Conservation (phyloP, 35 echinoderm and acorn worm genomes). For the Lytechinus pictus region DNA sequence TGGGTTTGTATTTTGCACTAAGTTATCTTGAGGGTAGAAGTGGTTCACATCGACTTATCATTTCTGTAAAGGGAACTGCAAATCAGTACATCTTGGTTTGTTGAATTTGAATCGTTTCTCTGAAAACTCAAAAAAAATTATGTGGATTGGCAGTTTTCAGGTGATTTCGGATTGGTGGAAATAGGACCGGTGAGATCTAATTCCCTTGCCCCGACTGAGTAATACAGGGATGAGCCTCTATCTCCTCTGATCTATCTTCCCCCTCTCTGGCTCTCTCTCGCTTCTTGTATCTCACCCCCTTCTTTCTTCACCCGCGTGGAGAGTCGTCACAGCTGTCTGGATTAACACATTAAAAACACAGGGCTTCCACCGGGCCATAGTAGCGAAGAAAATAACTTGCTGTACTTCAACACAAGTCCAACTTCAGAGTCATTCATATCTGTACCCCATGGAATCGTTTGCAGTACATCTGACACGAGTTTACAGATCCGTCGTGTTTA, state of each 20-base stretch:
- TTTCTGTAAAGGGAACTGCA: background rate
- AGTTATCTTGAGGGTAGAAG: background rate
- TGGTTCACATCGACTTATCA: background rate
- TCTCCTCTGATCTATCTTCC: slow-evolving; percentile 2
- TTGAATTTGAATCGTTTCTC: background rate
- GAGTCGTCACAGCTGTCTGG: background rate
- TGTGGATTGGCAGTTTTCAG: background rate
- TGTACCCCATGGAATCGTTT: background rate
- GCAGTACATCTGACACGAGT: background rate
- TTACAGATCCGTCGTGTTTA: background rate
- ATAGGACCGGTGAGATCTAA: background rate
- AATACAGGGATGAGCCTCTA: background rate
- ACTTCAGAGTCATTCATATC: background rate
- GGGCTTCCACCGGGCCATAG: background rate
- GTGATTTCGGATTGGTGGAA: background rate
- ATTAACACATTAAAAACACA: slow-evolving; percentile 20
- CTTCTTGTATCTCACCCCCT: background rate
- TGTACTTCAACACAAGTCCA: background rate
- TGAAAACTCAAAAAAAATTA: background rate
- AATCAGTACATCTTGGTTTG: background rate
- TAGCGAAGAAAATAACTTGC: background rate
- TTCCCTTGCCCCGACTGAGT: background rate
- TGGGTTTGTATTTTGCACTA: background rate
- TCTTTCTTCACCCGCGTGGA: background rate
- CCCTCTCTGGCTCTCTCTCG: background rate